Conservation (phyloP, 2,888 invertebrate species). For the Meiosimyza decipiens region DNA sequence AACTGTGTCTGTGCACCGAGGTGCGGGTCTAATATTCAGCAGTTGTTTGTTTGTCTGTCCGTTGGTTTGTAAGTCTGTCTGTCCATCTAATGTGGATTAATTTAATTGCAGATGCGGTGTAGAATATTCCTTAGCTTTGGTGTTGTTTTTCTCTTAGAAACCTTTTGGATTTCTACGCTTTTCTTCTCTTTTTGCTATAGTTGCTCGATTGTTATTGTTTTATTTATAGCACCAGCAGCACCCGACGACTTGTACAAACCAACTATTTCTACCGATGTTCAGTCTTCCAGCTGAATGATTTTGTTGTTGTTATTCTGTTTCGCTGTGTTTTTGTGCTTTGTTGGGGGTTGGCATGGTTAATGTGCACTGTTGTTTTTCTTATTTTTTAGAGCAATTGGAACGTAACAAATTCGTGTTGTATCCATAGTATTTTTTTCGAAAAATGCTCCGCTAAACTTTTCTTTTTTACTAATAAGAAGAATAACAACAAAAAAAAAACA, state of each 20-base stretch:
- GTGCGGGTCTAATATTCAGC: neutral
- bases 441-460: constrained; percentile 30
- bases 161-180: neutral
- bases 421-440: neutral
- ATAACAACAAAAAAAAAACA: constrained; percentile 6
- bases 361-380: constrained; percentile 17
- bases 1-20: neutral
- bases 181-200: constrained; percentile 5
- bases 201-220: constrained; percentile 4
- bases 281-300: constrained; percentile 38
- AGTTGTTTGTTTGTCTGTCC: neutral
- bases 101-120: constrained; percentile 13
- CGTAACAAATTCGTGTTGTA: constrained; percentile 32
- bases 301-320: constrained; percentile 4
- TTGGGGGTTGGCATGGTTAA: constrained; percentile 1
- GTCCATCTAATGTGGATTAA: neutral
- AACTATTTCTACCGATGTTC: constrained; percentile 17
- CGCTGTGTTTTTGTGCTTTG: neutral
- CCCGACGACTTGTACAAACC: neutral
- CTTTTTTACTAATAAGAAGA: neutral
- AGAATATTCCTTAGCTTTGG: constrained; percentile 5
- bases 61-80: neutral
- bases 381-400: constrained; percentile 35
- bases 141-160: constrained; percentile 1
- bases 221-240: neutral